Percentiles rank a stretch among this genome's conserved stretches.
These are phyloP conservation scores for Formica exsecta DNA, from an alignment of 1,140 invertebrate species.

Conservation along the genomic window DNA sequence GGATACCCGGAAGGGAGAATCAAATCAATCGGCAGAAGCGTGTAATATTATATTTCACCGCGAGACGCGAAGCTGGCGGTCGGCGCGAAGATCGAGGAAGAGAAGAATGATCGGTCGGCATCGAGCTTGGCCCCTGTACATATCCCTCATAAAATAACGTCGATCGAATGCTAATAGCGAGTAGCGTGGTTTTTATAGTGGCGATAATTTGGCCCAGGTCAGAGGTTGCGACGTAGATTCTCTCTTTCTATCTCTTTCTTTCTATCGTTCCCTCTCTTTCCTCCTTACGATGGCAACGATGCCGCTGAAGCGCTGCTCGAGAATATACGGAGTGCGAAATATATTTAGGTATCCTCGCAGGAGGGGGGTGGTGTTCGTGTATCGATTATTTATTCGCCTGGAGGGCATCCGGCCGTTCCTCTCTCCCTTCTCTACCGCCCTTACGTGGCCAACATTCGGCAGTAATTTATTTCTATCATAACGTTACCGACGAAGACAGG, in stretches of 20 bases:
- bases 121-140: conserved; percentile 51
- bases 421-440: not conserved
- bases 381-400: conserved; percentile 70
- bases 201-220: conserved; percentile 69
- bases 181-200: conserved; percentile 70
- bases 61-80: conserved; percentile 32
- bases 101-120: conserved; percentile 46
- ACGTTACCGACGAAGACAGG: conserved; percentile 56
- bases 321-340: conserved; percentile 70
- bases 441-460: conserved; percentile 49
- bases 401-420: conserved; percentile 23
- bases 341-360: conserved; percentile 65
- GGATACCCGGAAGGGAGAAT: not conserved
- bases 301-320: conserved; percentile 12
- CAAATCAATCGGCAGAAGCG: not conserved
- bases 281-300: conserved; percentile 22
- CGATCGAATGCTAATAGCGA: conserved; percentile 73
- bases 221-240: conserved; percentile 37
- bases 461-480: conserved; percentile 67
- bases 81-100: conserved; percentile 30
- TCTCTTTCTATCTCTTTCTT: conserved; percentile 18
- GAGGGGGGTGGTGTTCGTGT: conserved; percentile 43
- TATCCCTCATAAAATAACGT: conserved; percentile 67
- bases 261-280: not conserved
- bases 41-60: conserved; percentile 28